Evolutionary conservation across 1,140 invertebrate species (phyloP), one percentile per base, ranked within the genome.

Genomic region (Bombus turneri): DNA sequence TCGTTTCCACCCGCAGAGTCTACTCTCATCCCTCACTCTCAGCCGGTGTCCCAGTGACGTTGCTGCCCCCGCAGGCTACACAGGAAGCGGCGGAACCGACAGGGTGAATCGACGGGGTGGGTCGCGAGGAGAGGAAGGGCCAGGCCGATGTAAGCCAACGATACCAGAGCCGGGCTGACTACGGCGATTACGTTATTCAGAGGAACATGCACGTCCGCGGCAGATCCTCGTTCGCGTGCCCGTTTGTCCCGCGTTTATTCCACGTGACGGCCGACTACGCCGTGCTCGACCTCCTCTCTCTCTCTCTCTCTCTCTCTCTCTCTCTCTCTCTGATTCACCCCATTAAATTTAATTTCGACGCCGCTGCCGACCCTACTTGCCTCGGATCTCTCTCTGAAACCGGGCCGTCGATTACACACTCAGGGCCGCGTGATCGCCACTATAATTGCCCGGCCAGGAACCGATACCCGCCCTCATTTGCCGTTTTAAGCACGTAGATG

Each of bases 321-420:
- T 18, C n/a, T 31, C 62, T 15, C 13, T 22, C 72, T 34, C 72
- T 75, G 92, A 92, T 91, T 92, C 92, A 91, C 93, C 92, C 92
- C 91, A 93, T 93, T 93, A 93, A 92, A 93, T 93, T 93, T 93
- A 91, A 93, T 93, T 89, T 92, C 91, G 90, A 90, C 85, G 69
- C 83, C 84, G 53, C 43, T 80, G 57, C 28, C 81, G 62, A 69
- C 66, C 79, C 59, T 76, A 59, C 64, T 66, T 66, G 64, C 77
- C 25, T 75, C 81, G 43, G 15, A 59, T 86, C 72, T 73, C 59
- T 62, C 59, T 62, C 69, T 53, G 74, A 66, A 86, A 86, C 87
- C 80, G 75, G 85, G 64, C 85, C 87, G 88, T 81, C 87, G 77
- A 89, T 86, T 90, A 87, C 87, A 84, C 77, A 64, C 78, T 73